Base-by-base conservation (phyloP, 2,113 vertebrate species). In the Microcebus griseorufus region DNA sequence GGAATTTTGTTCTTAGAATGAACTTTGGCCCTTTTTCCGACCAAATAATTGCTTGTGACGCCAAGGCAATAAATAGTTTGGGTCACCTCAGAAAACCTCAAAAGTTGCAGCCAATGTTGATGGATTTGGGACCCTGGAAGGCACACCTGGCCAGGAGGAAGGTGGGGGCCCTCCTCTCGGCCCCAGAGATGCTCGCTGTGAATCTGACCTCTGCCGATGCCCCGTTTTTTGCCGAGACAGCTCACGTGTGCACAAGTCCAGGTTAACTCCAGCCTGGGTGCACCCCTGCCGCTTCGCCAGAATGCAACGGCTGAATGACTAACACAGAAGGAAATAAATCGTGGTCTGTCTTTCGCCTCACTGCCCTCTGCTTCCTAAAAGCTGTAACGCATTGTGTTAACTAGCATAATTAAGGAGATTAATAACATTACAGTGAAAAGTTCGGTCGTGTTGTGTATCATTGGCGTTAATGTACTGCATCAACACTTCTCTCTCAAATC, bases 261-360 rank as follows among this genome's bases (percentile, higher is more conserved):
- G 5, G 25, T 9, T 51, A 2, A 1, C 48, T 29, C 18, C 1
- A 18, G 90, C 6, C 5, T 18, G 10, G 29, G 0, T 0, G 55
- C 25, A 1, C 6, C 0, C 32, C 4, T 37, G 1, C 29, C 20
- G 9, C 64, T 58, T 65, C 17, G 0, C 37, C 6, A 0, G 2
- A 14, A 6, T 0, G 0, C 32, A 0, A 3, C 3, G 27, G 6
- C 2, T 6, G 12, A 5, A 0, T 17, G 7, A 29, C 9, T 8
- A 6, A 18, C 22, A 3, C 5, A 37, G 45, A 42, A 65, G 20
- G 32, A 9, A 42, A 4, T 8, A 9, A 42, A 4, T 8, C 42
- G 75, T 51, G 9, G 3, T 27, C 16, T n/a, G 0, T 55, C 32
- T 39, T 2, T 16, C 20, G 9, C 53, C 42, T 20, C 7, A 16